Percentiles rank a stretch among this genome's conserved stretches.
phyloP scores from a whole-genome alignment of 2,113 vertebrate genomes.

The Gracilinanus agilis region DNA sequence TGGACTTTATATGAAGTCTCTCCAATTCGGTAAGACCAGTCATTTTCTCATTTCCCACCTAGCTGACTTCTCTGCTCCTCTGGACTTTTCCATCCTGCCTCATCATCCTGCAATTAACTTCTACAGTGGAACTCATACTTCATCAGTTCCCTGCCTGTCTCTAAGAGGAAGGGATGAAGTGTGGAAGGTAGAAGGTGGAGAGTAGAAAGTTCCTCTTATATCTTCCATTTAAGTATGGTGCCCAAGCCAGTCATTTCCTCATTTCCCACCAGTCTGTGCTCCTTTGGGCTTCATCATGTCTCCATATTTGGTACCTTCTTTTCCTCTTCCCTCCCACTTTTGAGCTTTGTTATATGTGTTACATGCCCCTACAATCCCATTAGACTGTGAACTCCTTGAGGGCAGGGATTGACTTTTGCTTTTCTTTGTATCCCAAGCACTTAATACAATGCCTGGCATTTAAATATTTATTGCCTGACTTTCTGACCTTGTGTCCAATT shows the following conservation, averaged over 20 bases:
- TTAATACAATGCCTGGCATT: neutral
- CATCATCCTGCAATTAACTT: neutral
- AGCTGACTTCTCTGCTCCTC: neutral
- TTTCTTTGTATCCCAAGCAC: neutral
- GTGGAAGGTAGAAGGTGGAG: neutral
- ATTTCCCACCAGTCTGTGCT: neutral
- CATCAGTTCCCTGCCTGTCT: neutral
- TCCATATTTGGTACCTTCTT: neutral
- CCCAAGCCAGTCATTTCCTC: neutral
- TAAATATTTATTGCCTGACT: neutral
- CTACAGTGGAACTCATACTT: neutral
- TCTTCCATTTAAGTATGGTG: neutral
- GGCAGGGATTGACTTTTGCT: neutral
- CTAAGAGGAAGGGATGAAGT: neutral
- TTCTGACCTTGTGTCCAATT: neutral
- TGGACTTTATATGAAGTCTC: neutral
- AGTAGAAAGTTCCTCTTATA: neutral
- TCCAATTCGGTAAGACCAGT: neutral
- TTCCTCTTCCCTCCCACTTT: neutral
- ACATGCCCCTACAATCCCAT: neutral
- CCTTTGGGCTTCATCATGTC: neutral
- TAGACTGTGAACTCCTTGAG: neutral
- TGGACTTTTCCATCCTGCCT: neutral
- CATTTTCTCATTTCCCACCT: neutral
- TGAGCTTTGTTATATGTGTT: neutral